Conservation (phyloP, 2,113 vertebrate species). For the Sterrhoptilus dennistouni region DNA sequence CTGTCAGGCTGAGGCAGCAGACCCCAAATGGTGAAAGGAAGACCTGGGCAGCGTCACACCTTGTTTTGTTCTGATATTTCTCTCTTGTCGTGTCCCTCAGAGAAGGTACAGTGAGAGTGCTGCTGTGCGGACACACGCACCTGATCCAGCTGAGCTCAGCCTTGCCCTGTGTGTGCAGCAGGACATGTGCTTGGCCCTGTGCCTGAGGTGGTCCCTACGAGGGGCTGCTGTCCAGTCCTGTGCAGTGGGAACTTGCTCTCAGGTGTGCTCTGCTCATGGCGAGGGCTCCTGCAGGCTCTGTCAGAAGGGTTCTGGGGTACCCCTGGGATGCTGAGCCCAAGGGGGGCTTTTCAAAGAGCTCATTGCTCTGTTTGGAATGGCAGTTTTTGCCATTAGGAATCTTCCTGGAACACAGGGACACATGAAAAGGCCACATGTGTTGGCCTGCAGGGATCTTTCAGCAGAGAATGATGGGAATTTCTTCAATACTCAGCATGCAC, state of each 20-base stretch:
- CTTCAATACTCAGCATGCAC: rapidly evolving
- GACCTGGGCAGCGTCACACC: rapidly evolving
- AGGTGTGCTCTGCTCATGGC: rapidly evolving
- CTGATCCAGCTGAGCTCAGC: neutral
- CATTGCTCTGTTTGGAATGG: neutral
- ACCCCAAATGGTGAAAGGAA: rapidly evolving
- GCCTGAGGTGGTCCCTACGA: rapidly evolving
- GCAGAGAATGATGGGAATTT: neutral
- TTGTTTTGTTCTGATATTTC: rapidly evolving
- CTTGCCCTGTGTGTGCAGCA: rapidly evolving
- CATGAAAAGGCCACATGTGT: rapidly evolving
- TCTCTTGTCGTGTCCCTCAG: rapidly evolving
- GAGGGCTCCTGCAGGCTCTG: rapidly evolving
- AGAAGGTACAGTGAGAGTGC: rapidly evolving
- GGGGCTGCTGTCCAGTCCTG: neutral
- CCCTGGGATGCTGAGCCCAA: rapidly evolving
- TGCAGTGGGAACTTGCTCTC: neutral
- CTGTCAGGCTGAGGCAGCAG: neutral
- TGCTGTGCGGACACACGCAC: rapidly evolving
- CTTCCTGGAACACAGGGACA: rapidly evolving
- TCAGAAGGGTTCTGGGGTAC: neutral
- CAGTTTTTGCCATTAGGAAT: rapidly evolving
- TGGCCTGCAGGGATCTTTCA: neutral
- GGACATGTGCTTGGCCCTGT: rapidly evolving
- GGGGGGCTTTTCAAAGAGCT: neutral